Base-by-base conservation (phyloP, 1,140 invertebrate genomes). In the Leptinotarsa texana region DNA sequence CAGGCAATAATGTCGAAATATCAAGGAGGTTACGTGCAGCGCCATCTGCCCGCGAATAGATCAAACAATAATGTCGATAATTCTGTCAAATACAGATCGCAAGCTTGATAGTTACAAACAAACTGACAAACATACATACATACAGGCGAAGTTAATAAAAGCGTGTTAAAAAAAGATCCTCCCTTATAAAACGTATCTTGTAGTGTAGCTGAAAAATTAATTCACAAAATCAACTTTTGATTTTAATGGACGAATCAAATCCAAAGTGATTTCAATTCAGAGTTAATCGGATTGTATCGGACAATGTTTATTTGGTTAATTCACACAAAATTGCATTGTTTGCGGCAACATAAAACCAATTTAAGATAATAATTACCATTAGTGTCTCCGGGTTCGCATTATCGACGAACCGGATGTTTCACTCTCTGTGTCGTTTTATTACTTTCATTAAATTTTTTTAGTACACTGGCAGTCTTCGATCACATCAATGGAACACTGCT, bases 241-340 rank as follows among this genome's bases (percentile, higher is more conserved):
- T 57, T 17, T 57, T 57, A 57, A 6, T 57, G 51, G 51, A n/a
- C 51, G 6, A 57, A 8, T 18, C 51, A n/a, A 57, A 57, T 57
- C 13, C 51, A 18, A 57, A 57, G 51, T 57, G 51, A 57, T 57
- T 57, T 57, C 51, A 3, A 57, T 57, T 13, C 13, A n/a, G 33
- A 42, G 17, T 57, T 57, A n/a, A 57, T 57, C 11, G 15, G 51
- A 15, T 57, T 57, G 51, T 57, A 57, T 57, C n/a, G 51, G 11
- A 17, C 51, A 57, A 13, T 57, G 51, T 57, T 57, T 57, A 57
- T 57, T 17, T 18, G 51, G 51, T 57, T 57, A 57, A 57, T 57
- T 57, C 51, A 57, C 51, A 57, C 51, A 57, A 57, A 57, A 57
- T 57, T 57, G 51, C 51, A 57, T 57, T 57, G 51, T 57, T 57